These are phyloP conservation scores for Candidula unifasciata DNA, from an alignment of 2,888 invertebrate genomes.

Conservation along the genomic window DNA sequence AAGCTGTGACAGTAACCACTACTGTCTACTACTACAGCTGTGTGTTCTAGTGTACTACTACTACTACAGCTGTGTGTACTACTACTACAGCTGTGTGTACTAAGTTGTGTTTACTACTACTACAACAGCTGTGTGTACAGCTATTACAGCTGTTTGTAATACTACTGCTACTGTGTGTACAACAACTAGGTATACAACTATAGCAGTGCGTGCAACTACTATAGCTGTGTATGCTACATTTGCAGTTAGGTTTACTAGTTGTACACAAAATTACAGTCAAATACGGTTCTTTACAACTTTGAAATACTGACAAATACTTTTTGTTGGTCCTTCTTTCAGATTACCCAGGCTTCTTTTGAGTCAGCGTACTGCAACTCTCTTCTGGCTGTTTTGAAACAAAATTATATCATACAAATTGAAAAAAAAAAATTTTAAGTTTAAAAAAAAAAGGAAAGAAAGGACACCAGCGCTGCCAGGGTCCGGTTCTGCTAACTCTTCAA, in stretches of 20 bases:
- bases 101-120: too few species aligned
- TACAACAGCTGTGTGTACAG: too few species aligned
- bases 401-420: background rate
- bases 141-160: too few species aligned
- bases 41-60: too few species aligned
- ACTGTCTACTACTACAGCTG: too few species aligned
- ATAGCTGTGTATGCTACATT: background rate
- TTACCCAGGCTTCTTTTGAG: conserved; percentile 56
- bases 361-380: background rate
- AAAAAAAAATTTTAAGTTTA: too few species aligned
- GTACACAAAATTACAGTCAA: background rate
- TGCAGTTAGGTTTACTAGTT: background rate
- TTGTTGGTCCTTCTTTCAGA: conserved; percentile 53
- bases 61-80: too few species aligned
- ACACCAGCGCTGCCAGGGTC: background rate
- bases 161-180: too few species aligned
- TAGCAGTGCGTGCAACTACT: background rate
- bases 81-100: too few species aligned
- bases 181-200: too few species aligned
- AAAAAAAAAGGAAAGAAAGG: background rate
- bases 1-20: too few species aligned
- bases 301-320: conserved; percentile 39
- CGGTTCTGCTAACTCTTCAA: background rate
- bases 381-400: background rate
- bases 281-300: background rate